Conservation (phyloP, 2,113 vertebrate genomes). For the Dendropsophus ebraccatus region DNA sequence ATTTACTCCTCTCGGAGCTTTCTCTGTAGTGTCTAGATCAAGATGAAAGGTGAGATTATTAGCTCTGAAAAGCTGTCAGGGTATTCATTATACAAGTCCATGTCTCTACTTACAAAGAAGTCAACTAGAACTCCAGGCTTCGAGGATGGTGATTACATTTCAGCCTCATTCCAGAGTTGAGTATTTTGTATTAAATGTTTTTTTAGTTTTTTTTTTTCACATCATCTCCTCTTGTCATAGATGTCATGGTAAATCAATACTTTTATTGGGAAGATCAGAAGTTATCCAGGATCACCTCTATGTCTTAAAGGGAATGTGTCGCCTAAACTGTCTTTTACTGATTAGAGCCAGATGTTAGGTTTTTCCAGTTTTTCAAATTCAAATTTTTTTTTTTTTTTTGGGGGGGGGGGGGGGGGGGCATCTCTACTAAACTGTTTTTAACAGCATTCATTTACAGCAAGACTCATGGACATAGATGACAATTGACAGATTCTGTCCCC, state of each 20-base stretch:
- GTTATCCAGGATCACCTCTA: not conserved
- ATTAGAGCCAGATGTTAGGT: too few species aligned
- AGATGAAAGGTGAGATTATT: constrained; percentile 67
- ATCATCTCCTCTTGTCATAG: constrained; percentile 6
- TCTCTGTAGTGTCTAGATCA: constrained; percentile 73
- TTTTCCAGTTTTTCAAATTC: too few species aligned
- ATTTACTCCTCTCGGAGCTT: constrained; percentile 36
- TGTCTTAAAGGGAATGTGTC: too few species aligned
- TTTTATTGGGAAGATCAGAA: not conserved
- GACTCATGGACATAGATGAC: too few species aligned
- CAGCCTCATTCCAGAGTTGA: constrained; percentile 10
- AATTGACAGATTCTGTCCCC: too few species aligned
- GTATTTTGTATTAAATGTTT: not conserved
- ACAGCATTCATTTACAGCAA: too few species aligned
- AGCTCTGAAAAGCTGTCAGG: constrained; percentile 69
- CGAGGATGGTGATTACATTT: constrained; percentile 23
- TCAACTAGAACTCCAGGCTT: constrained; percentile 20
- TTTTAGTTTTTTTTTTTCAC: not conserved
- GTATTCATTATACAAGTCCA: constrained; percentile 64
- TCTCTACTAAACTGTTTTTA: too few species aligned
- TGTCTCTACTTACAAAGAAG: constrained; percentile 52
- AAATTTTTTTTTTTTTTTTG: too few species aligned
- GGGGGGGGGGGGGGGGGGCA: too few species aligned
- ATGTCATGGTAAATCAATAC: too few species aligned
- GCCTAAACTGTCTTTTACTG: too few species aligned